Evolutionary conservation across 1,140 invertebrate genomes (phyloP).

Genomic region (Adelges cooleyi): DNA sequence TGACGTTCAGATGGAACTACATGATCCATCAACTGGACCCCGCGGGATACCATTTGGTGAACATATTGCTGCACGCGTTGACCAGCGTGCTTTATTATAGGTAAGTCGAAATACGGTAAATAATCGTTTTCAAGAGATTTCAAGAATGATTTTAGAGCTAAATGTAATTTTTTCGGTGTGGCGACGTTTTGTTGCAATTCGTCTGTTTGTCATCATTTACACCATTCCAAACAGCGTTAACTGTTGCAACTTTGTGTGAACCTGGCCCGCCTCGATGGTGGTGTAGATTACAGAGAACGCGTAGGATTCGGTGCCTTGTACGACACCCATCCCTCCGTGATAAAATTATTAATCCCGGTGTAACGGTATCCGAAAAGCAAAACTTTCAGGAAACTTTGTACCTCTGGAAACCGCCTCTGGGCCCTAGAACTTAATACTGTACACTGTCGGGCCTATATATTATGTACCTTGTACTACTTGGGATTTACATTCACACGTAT

Average conservation of each 20-base stretch:
- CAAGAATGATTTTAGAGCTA: too few relatives aligned
- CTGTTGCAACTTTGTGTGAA: conserved; percentile 5
- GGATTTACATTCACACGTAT: neutral
- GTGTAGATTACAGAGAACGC: conserved; percentile 8
- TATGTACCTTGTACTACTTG: neutral
- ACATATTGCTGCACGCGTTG: conserved; percentile 73
- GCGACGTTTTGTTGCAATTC: too few relatives aligned
- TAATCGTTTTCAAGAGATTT: too few relatives aligned
- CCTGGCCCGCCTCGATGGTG: neutral
- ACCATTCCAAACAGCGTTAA: neutral
- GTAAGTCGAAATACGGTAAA: conserved; percentile 1
- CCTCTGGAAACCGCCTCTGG: conserved; percentile 13
- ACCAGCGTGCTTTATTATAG: conserved; percentile 36
- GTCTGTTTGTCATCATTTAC: too few relatives aligned
- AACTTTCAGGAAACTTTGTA: conserved; percentile 23
- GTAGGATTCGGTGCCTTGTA: conserved; percentile 1
- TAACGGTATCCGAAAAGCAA: conserved; percentile 11
- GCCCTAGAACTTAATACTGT: conserved; percentile 7
- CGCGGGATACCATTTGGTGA: conserved; percentile 82
- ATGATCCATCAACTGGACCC: conserved; percentile 73
- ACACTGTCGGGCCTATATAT: too few relatives aligned
- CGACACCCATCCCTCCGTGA: neutral
- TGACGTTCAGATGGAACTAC: conserved; percentile 87
- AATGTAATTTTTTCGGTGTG: too few relatives aligned
- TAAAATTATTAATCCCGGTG: conserved; percentile 24